Conservation (phyloP, 2,797 vertebrate species). For the Sciurus carolinensis region DNA sequence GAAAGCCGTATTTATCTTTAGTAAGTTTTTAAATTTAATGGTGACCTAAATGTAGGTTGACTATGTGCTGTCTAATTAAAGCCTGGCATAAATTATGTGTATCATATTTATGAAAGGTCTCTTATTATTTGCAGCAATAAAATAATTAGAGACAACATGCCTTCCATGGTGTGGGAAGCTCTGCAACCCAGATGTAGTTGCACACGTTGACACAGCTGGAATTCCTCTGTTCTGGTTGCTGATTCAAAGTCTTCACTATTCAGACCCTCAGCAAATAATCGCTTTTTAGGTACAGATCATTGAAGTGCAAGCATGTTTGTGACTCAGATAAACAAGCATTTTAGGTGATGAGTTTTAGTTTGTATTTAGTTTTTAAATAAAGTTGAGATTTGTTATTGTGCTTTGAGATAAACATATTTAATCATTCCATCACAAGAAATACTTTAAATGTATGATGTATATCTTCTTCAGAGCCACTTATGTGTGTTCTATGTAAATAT, state of each 20-base stretch:
- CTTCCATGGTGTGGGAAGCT: conserved; percentile 56
- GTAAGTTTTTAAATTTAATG: conserved; percentile 47
- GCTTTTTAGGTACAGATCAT: neutral
- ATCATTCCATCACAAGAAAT: neutral
- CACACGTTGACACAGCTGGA: conserved; percentile 53
- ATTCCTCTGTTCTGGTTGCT: conserved; percentile 23
- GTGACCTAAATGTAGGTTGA: neutral
- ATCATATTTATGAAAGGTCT: conserved; percentile 60
- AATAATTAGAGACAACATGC: conserved; percentile 73
- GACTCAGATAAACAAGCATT: neutral
- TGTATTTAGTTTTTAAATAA: neutral
- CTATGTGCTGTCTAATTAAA: conserved; percentile 67
- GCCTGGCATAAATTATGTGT: conserved; percentile 49
- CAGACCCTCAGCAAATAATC: neutral
- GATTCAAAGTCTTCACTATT: conserved; percentile 50
- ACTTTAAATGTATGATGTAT: neutral
- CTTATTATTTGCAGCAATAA: conserved; percentile 72
- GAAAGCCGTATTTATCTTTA: neutral
- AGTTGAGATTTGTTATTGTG: conserved; percentile 13
- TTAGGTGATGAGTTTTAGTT: neutral
- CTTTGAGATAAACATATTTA: neutral
- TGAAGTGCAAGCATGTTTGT: neutral
- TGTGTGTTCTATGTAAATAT: neutral
- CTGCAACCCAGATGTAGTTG: neutral
- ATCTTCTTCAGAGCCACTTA: conserved; percentile 16